A percentile compares a stretch with the other conserved stretches of the same genome.
Conservation (phyloP, 2,113 vertebrate species). For the Brachypteracias leptosomus region DNA sequence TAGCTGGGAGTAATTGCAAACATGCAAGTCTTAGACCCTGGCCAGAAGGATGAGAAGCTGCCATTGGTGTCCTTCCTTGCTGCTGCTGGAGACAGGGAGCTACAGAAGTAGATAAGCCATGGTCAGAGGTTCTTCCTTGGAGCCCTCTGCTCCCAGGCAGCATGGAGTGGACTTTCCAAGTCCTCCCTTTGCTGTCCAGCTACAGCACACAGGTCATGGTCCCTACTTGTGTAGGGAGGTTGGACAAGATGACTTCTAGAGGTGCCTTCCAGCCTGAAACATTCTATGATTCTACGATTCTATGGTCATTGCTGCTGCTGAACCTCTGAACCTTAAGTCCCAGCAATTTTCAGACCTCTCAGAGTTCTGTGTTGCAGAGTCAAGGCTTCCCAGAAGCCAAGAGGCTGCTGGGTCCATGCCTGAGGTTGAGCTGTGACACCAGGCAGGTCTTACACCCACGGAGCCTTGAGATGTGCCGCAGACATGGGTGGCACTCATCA, state of each 20-base stretch:
- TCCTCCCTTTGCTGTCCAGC: not conserved
- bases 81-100: not conserved
- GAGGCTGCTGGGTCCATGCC: not conserved
- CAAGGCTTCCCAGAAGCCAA: not conserved
- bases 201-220: rapidly evolving
- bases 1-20: not conserved
- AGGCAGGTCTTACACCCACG: rapidly evolving
- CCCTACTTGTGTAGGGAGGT: too few relatives aligned
- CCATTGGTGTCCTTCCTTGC: not conserved
- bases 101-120: not conserved
- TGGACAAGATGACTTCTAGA: too few relatives aligned
- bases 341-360: not conserved
- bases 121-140: not conserved
- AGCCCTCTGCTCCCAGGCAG: not conserved
- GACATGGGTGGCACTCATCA: not conserved
- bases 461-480: not conserved
- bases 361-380: not conserved
- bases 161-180: too few relatives aligned
- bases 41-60: not conserved
- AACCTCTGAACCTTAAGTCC: not conserved
- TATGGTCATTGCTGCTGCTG: not conserved
- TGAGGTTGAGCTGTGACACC: not conserved
- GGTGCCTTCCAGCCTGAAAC: too few relatives aligned
- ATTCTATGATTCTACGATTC: too few relatives aligned
- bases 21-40: not conserved